Evolutionary conservation across 2,797 vertebrate species (phyloP), one percentile per base, ranked within the genome.

Genomic region (Schizopygopsis malacanthus): DNA sequence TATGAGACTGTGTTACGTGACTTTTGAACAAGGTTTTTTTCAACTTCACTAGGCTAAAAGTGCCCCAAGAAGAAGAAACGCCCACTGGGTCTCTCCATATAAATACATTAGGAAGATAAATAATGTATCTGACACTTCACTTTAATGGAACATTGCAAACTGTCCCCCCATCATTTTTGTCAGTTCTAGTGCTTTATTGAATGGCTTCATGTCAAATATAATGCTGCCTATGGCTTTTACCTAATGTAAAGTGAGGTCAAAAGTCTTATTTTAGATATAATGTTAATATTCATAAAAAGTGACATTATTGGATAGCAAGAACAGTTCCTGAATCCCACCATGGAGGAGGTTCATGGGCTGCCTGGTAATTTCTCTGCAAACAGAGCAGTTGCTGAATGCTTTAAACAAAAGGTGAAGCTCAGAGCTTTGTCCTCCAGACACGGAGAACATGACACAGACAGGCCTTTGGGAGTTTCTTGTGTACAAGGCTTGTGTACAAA

Each of bases 191-290:
- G 69, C 84, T 89, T 86, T 75, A 88, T 89, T 78, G 37, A 89
- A 86, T 85, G 41, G 4, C 37, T 81, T 71, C 25, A 16, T 70
- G 81, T 85, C 79, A 22, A 88, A 10, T 85, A 83, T 50, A 56
- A 39, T 45, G 76, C 80, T 61, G 39, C 81, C 33, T 65, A 47
- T 67, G 41, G 43, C 84, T 84, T 70, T 69, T 61, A 39, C 6
- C 16, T 83, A 50, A 71, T 76, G 78, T 81, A 54, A 86, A 85
- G 87, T 85, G 85, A 86, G 88, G 89, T 88, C 81, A 22, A 10
- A 75, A 83, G 90, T 88, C 88, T 90, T 86, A 88, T 93, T 91
- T 89, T 78, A 91, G 86, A 61, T 87, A 82, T 85, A 81, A 50
- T 91, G 82, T 90, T 65, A 78, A 90, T 89, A 92, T 90, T 85